These are phyloP conservation scores for Eptesicus fuscus DNA, from an alignment of 2,113 vertebrate genomes.

Conservation along the genomic window DNA sequence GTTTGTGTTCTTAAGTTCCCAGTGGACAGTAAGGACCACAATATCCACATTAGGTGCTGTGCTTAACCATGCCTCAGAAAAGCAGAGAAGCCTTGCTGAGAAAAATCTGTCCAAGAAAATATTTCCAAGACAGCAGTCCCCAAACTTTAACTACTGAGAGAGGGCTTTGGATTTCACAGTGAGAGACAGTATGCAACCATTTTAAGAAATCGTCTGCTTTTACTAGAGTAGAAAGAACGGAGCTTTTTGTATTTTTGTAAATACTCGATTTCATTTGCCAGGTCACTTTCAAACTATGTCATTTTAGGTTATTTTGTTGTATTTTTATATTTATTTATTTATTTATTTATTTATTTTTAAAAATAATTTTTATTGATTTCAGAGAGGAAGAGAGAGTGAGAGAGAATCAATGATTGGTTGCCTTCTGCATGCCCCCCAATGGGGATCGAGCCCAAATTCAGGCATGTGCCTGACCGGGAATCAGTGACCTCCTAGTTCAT, in stretches of 20 bases:
- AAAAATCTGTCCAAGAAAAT: background rate
- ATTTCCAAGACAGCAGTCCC: background rate
- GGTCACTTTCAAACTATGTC: constrained; percentile 8
- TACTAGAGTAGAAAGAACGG: background rate
- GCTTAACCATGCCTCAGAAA: background rate
- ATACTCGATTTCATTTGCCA: background rate
- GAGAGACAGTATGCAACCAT: background rate
- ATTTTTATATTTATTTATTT: too few relatives aligned
- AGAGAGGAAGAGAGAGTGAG: too few relatives aligned
- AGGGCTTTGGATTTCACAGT: background rate
- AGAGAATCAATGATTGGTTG: too few relatives aligned
- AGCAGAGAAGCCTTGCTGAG: background rate
- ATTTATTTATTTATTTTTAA: too few relatives aligned
- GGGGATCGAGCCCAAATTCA: too few relatives aligned
- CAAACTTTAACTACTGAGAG: background rate
- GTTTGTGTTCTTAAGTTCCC: background rate
- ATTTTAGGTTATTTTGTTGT: background rate
- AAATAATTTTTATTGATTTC: too few relatives aligned
- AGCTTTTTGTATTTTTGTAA: background rate
- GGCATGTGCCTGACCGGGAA: too few relatives aligned
- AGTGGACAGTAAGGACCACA: background rate
- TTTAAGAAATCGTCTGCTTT: background rate
- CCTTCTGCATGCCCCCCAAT: too few relatives aligned
- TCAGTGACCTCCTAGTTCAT: too few relatives aligned
- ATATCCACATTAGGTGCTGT: background rate